Evolutionary conservation across 2,888 invertebrate genomes (phyloP), one percentile per base, ranked within the genome.

Genomic region (Hyles lineata): DNA sequence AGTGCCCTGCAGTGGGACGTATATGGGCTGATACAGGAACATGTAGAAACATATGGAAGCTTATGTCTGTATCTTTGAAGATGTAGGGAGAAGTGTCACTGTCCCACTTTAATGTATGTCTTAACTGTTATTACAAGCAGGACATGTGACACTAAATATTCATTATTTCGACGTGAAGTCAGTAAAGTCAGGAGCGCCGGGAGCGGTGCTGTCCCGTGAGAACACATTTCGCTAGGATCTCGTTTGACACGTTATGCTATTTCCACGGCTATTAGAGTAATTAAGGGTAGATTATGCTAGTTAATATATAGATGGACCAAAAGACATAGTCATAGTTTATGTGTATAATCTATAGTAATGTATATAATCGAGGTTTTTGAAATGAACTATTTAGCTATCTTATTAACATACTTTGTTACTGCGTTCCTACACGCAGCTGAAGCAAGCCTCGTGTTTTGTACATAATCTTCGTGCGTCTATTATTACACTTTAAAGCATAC

Each of bases 241-340:
- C 8, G 63, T 67, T 67, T 67, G 21, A 67, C 35, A 67, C 21
- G 63, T 43, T 67, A 43, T 43, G 63, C 43, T 43, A 67, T 67
- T 67, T 67, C 63, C 63, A 43, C 21, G 43, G 61, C 61, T 67
- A 67, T 67, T 67, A 67, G 23, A n/a, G 23, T 43, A 67, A 67
- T 43, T 67, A 43, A 43, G 21, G 25, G 35, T 21, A 62, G 9
- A 62, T 62, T 62, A 62, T 62, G 9, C 32, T 23, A 43, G 11
- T 7, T 43, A 21, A 43, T 23, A 43, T 67, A 43, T 15, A 67
- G 23, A 29, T 19, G 21, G 2, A 35, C 32, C 32, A n/a, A 8
- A 29, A 19, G 35, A 35, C 19, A n/a, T 60, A 21, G 1, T 60
- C 35, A 67, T 43, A 43, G 43, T 43, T 50, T 32, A 43, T 67